Evolutionary conservation across 2,113 vertebrate species (phyloP).

Genomic region (Elgaria multicarinata): DNA sequence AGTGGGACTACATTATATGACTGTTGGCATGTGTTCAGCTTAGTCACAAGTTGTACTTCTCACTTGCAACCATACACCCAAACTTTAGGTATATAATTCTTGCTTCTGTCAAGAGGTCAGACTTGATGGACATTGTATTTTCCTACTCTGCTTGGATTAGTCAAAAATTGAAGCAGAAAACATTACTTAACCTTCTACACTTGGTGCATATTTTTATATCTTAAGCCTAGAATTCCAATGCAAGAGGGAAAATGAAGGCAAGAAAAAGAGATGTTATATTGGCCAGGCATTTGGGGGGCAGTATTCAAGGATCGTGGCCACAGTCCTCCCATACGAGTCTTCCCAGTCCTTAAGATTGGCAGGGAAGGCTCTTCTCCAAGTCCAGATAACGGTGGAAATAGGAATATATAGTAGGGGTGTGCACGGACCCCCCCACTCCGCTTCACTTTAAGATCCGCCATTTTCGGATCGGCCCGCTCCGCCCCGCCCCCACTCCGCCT

Average conservation of each 20-base stretch:
- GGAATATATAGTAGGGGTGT: too few species aligned
- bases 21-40: not conserved
- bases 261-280: not conserved
- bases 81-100: not conserved
- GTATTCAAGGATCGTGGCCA: not conserved
- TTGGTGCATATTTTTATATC: conserved; percentile 34
- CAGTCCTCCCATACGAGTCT: not conserved
- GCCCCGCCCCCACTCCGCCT: too few species aligned
- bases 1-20: not conserved
- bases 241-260: conserved; percentile 33
- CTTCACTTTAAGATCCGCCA: too few species aligned
- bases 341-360: not conserved
- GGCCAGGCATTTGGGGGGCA: not conserved
- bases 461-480: too few species aligned
- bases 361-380: not conserved
- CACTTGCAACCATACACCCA: not conserved
- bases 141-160: conserved; percentile 1
- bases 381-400: not conserved
- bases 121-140: not conserved
- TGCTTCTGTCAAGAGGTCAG: not conserved
- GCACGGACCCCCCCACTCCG: too few species aligned
- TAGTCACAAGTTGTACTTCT: not conserved
- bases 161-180: conserved; percentile 45
- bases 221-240: conserved; percentile 20
- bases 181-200: conserved; percentile 47